Evolutionary conservation across 2,113 vertebrate genomes (phyloP), one percentile per base, ranked within the genome.

Genomic region (Proterorhinus semilunaris): DNA sequence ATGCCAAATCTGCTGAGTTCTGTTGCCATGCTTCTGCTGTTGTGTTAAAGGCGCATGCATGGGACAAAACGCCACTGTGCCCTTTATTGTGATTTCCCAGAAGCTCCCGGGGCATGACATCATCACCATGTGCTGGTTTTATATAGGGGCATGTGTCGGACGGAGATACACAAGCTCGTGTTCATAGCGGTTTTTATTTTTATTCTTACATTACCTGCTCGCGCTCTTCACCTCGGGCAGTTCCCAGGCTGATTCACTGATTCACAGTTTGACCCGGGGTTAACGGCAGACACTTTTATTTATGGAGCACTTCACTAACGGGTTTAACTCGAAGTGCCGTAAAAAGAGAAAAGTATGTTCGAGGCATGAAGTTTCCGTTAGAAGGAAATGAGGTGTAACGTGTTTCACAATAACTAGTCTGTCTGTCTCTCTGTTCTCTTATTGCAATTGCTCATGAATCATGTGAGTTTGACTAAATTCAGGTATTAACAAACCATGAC

Each of bases 221-320:
- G 13, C 43, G 36, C 53, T 54, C 6, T 3, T 62, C 69, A 17
- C 78, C 69, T 73, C 63, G 7, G 66, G 72, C 27, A 0, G 51
- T 72, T 82, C 72, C 27, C 72, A 61, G 48, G 62, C n/a, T 59
- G 59, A 76, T 65, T 58, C 48, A 54, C 47, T 15, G 27, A 47
- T 0, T 3, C 27, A 16, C 44, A 2, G 27, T 48, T 4, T 21
- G 42, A 69, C 54, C 71, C 3, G 3, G 7, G 46, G 54, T 72
- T 42, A 48, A 72, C 3, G 4, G 12, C 11, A 47, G 8, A 49
- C 51, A 43, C 44, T 13, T 44, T 54, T 47, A 72, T 68, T 79
- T 16, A 65, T 68, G 47, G 36, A 52, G 50, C n/a, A 21, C 54
- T 59, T 45, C 27, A 27, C 21, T 57, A 54, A 66, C 50, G 6